Evolutionary conservation across 2,113 vertebrate genomes (phyloP).

Genomic region (Chiloscyllium plagiosum): DNA sequence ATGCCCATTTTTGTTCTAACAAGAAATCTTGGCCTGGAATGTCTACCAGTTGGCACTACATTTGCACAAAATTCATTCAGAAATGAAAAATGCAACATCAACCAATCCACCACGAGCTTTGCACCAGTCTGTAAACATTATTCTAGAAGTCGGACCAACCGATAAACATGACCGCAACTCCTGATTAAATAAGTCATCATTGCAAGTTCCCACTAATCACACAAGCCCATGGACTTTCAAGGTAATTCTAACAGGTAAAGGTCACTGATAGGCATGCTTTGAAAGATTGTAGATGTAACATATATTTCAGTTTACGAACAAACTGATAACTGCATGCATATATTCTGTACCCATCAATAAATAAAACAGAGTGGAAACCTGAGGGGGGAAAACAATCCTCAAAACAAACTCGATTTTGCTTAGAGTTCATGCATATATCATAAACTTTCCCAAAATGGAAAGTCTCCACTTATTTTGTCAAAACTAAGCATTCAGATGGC

Average conservation of each 20-base stretch:
- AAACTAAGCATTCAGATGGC: background rate
- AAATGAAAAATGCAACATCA: background rate
- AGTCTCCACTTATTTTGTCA: background rate
- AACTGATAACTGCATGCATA: background rate
- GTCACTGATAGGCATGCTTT: background rate
- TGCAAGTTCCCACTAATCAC: background rate
- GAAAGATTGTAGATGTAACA: background rate
- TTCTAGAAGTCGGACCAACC: background rate
- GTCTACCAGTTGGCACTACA: background rate
- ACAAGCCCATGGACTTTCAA: background rate
- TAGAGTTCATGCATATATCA: background rate
- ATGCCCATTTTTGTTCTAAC: background rate
- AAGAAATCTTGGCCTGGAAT: background rate
- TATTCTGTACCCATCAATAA: background rate
- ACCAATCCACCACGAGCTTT: background rate
- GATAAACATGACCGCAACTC: background rate
- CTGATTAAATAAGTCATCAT: background rate
- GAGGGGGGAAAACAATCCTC: background rate
- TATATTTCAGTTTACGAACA: background rate
- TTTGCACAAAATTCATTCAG: background rate
- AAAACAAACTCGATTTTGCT: background rate
- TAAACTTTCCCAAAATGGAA: background rate
- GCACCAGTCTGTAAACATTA: background rate
- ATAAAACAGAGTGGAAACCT: background rate
- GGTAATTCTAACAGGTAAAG: background rate